These are phyloP conservation scores for Calliphora vicina DNA, from an alignment of 1,140 invertebrate species.

Conservation along the genomic window DNA sequence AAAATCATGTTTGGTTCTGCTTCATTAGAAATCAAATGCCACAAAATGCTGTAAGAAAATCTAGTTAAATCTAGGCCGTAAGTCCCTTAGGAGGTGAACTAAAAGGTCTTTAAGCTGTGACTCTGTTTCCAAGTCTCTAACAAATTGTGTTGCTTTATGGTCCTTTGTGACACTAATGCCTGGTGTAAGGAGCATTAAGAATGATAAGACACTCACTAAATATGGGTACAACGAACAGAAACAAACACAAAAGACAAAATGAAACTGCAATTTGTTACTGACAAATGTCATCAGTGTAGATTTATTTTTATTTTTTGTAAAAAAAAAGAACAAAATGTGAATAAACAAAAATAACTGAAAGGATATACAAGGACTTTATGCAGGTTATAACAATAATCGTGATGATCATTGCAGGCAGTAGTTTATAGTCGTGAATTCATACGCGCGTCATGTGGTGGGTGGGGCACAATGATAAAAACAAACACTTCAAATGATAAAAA, in stretches of 20 bases:
- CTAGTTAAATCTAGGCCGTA: too few species aligned
- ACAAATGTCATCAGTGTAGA: slow-evolving; percentile 19
- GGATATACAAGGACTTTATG: background rate
- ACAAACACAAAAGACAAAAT: background rate
- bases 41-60: too few species aligned
- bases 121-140: too few species aligned
- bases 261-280: background rate
- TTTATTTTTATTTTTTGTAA: background rate
- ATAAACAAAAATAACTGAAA: background rate
- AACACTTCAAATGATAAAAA: background rate
- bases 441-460: background rate
- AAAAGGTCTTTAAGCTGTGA: too few species aligned
- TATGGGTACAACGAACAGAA: too few species aligned
- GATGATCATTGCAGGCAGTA: background rate
- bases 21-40: too few species aligned
- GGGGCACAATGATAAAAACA: background rate
- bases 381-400: background rate
- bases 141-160: too few species aligned
- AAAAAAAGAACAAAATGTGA: background rate
- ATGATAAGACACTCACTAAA: background rate
- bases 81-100: too few species aligned
- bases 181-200: too few species aligned
- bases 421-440: background rate
- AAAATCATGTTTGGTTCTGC: too few species aligned
- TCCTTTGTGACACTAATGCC: too few species aligned